Conservation (phyloP, 2,888 invertebrate genomes). For the Antitype chi region DNA sequence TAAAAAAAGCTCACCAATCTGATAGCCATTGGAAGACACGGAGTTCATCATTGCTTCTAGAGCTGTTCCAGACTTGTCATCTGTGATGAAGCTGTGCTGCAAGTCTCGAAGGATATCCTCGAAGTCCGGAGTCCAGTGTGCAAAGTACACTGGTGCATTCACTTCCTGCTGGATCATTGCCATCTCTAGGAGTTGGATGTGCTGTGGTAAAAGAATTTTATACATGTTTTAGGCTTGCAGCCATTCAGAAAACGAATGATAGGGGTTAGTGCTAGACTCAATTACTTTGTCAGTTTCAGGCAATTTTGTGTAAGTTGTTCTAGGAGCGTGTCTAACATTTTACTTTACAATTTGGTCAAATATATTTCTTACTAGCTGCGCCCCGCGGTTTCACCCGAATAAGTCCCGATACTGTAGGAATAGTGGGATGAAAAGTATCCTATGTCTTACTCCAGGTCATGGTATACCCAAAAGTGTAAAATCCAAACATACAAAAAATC, state of each 20-base stretch:
- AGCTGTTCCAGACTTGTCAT: conserved; percentile 94
- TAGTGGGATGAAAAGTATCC: too few species aligned
- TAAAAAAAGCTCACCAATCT: conserved; percentile 90
- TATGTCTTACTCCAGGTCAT: too few species aligned
- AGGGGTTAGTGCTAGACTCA: not conserved
- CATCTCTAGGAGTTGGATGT: conserved; percentile 94
- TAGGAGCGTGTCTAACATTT: not conserved
- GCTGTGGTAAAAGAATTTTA: conserved; percentile 82
- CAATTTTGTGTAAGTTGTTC: not conserved
- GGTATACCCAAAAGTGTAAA: too few species aligned
- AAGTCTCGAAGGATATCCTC: conserved; percentile 94
- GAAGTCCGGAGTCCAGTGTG: conserved; percentile 93
- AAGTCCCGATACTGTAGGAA: too few species aligned
- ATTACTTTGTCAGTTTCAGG: not conserved
- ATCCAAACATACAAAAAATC: too few species aligned
- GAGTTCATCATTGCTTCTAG: conserved; percentile 95
- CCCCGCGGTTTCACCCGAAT: too few species aligned
- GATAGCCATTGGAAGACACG: conserved; percentile 98
- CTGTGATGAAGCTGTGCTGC: conserved; percentile 92
- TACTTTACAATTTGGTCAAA: not conserved
- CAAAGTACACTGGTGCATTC: conserved; percentile 96
- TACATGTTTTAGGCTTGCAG: not conserved
- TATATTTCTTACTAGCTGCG: not conserved
- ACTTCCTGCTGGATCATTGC: conserved; percentile 95
- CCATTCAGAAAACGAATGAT: not conserved